Percentiles rank a stretch among this genome's conserved stretches.
Conservation (phyloP, 2,888 invertebrate species). For the Lepas anatifera region DNA sequence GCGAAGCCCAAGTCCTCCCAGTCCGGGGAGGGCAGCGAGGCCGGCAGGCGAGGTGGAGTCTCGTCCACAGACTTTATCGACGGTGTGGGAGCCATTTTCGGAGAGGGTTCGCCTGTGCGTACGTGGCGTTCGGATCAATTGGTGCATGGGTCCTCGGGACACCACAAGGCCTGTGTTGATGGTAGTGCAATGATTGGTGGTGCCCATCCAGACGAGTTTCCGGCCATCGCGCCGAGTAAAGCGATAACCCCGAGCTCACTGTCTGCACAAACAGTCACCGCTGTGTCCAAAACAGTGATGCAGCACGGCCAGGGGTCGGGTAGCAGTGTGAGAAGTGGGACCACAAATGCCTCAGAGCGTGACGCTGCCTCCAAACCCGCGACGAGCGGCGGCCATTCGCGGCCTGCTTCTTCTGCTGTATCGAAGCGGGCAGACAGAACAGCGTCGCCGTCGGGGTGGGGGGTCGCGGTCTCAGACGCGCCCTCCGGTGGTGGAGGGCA, state of each 20-base stretch:
- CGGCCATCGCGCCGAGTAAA: neutral
- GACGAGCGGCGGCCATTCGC: neutral
- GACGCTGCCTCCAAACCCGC: neutral
- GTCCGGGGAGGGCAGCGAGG: neutral
- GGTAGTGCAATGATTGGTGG: neutral
- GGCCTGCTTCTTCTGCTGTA: neutral
- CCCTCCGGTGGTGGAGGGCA: too few relatives aligned
- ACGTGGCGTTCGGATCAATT: neutral
- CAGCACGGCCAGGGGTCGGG: too few relatives aligned
- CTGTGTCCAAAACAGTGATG: too few relatives aligned
- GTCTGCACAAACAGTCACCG: too few relatives aligned
- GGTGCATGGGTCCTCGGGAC: neutral
- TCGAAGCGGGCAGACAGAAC: neutral
- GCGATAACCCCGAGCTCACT: too few relatives aligned
- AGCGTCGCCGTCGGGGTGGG: neutral
- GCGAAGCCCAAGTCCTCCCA: too few relatives aligned
- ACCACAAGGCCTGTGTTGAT: too few relatives aligned
- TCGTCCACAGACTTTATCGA: constrained; percentile 5
- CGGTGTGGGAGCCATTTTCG: constrained; percentile 6
- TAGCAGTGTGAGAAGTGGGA: too few relatives aligned
- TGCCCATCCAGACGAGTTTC: neutral
- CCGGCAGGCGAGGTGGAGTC: neutral
- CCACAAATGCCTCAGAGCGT: neutral
- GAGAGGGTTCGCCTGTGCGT: neutral
- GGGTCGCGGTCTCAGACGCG: too few relatives aligned